Evolutionary conservation across 2,888 invertebrate species (phyloP), one percentile per base, ranked within the genome.

Genomic region (Chrysomela aeneicollis): DNA sequence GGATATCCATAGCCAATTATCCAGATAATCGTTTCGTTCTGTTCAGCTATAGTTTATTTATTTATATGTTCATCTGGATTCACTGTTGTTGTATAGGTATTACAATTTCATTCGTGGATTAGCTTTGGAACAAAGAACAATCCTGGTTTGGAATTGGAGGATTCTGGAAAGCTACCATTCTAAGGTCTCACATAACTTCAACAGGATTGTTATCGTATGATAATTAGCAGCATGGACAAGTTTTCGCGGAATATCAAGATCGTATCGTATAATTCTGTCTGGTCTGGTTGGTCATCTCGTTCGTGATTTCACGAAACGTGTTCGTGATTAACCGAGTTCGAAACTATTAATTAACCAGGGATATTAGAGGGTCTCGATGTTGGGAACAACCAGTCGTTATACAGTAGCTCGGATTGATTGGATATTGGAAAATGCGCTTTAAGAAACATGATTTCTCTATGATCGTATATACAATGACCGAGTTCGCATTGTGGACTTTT

Each of bases 321-420:
- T 35, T 15, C 42, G 42, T 12, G 63, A 63, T 63, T 58, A 58
- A 58, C 58, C 52, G 53, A 63, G 42, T 63, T 63, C 59, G 52
- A 58, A 63, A 63, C 52, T 58, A 63, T 63, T 47, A 58, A 63
- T 58, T 63, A 53, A 47, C 63, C 30, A 12, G 35, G 22, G 52
- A 52, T 22, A 63, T 58, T 52, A 51, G 51, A 62, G 46, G 17
- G 51, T 15, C 42, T 42, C 12, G 15, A n/a, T 42, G 57, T 58
- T 58, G 37, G 30, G 53, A 52, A 63, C 63, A 58, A 58, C 26
- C 30, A 30, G 46, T 52, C 32, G 52, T 52, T 21, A 62, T 42
- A 3, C 15, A 15, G 15, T 42, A 15, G 42, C 42, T 42, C 15
- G 42, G 42, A 42, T 42, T 42, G 42, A 42, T 42, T 42, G 42